Evolutionary conservation across 1,140 invertebrate genomes (phyloP).

Genomic region (Zaprionus ghesquierei): DNA sequence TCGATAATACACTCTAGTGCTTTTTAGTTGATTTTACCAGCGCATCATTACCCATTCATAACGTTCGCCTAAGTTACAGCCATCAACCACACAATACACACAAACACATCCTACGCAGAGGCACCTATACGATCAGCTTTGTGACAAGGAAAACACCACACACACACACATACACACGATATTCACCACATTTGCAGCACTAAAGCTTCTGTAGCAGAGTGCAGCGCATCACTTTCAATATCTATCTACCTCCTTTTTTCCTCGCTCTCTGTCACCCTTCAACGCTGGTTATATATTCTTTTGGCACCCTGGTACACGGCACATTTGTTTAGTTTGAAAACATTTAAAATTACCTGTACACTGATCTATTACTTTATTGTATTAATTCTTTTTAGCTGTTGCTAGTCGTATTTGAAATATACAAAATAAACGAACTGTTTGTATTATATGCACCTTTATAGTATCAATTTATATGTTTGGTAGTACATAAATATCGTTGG

Average conservation of each 20-base stretch:
- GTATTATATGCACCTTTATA: conserved; percentile 75
- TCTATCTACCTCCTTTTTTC: not conserved
- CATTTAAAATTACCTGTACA: conserved; percentile 15
- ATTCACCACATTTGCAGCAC: conserved; percentile 3
- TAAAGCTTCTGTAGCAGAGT: conserved; percentile 10
- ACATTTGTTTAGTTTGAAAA: conserved; percentile 27
- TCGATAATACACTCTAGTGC: conserved; percentile 36
- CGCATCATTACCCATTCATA: not conserved
- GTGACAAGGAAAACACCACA: conserved; percentile 2
- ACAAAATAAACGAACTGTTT: conserved; percentile 53
- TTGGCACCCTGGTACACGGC: conserved; percentile 20
- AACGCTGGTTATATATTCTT: not conserved
- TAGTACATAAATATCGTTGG: conserved; percentile 41
- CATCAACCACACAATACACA: conserved; percentile 1
- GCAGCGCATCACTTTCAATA: not conserved
- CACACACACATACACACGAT: not conserved
- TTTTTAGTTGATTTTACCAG: conserved; percentile 55
- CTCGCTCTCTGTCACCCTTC: not conserved
- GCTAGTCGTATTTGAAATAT: conserved; percentile 45
- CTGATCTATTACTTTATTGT: conserved; percentile 35
- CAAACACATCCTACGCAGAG: not conserved
- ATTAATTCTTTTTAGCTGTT: conserved; percentile 60
- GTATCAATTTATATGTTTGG: conserved; percentile 15
- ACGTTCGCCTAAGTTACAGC: conserved; percentile 13
- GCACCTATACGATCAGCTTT: not conserved